phyloP scores from a whole-genome alignment of 2,113 vertebrate species.

The Prionailurus bengalensis region DNA sequence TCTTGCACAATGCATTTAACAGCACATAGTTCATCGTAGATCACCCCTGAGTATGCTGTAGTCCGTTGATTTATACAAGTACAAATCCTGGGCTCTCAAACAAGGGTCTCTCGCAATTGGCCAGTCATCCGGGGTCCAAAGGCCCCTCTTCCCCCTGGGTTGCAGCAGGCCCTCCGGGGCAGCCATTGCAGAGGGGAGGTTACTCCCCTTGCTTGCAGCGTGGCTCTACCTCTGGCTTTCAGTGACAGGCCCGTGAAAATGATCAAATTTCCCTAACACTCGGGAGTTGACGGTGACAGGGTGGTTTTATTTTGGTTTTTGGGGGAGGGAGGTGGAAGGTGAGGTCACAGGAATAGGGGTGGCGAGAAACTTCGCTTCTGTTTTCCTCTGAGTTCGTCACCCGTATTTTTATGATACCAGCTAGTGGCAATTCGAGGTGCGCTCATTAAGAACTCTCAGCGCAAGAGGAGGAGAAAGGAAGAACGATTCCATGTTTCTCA shows the following conservation, averaged over 20 bases:
- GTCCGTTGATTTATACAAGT: slow-evolving; percentile 85
- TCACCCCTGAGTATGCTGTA: slow-evolving; percentile 77
- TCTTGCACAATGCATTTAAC: slow-evolving; percentile 78
- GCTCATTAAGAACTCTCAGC: slow-evolving; percentile 55
- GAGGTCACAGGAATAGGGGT: background rate
- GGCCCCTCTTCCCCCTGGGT: slow-evolving; percentile 69
- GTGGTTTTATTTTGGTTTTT: slow-evolving; percentile 22
- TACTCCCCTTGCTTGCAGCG: background rate
- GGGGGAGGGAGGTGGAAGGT: background rate
- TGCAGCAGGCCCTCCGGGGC: background rate
- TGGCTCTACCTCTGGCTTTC: background rate
- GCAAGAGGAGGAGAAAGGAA: slow-evolving; percentile 54
- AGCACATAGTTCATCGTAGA: slow-evolving; percentile 81
- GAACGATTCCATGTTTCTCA: slow-evolving; percentile 17
- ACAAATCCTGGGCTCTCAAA: slow-evolving; percentile 83
- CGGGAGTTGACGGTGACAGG: background rate
- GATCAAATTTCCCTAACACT: slow-evolving; percentile 42
- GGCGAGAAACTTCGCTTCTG: slow-evolving; percentile 63
- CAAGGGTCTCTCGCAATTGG: slow-evolving; percentile 82
- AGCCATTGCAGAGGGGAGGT: slow-evolving; percentile 8
- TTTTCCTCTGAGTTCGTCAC: slow-evolving; percentile 3
- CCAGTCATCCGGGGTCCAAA: slow-evolving; percentile 80
- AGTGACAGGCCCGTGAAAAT: background rate
- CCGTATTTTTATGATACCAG: slow-evolving; percentile 61
- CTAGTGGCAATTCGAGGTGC: slow-evolving; percentile 17